Conservation (phyloP, 1,140 invertebrate species). For the Magallana gigas region DNA sequence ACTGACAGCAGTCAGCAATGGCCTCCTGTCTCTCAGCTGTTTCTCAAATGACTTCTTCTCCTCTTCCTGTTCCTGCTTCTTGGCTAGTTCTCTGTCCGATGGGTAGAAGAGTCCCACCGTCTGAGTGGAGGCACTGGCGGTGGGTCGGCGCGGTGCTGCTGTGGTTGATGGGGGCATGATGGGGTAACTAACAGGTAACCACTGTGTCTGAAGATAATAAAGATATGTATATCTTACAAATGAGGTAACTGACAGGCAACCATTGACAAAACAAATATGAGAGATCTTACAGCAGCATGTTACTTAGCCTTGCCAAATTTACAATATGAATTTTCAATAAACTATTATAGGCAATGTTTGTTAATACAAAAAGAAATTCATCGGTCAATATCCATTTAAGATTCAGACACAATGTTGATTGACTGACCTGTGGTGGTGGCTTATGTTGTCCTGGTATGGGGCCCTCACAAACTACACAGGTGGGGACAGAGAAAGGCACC, state of each 20-base stretch:
- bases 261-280: background rate
- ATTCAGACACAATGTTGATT: background rate
- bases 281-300: no score
- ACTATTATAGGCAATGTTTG: background rate
- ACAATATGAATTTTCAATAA: background rate
- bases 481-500: slow-evolving; percentile 76
- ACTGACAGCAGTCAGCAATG: slow-evolving; percentile 77
- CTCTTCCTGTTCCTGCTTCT: slow-evolving; percentile 72
- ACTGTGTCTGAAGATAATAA: slow-evolving; percentile 58
- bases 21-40: slow-evolving; percentile 75
- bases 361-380: background rate
- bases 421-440: slow-evolving; percentile 53
- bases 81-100: slow-evolving; percentile 73
- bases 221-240: background rate
- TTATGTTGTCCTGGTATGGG: slow-evolving; percentile 74
- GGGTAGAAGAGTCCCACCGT: slow-evolving; percentile 79
- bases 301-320: background rate
- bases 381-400: background rate
- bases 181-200: slow-evolving; percentile 66
- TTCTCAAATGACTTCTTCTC: slow-evolving; percentile 75
- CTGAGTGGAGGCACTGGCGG: slow-evolving; percentile 71
- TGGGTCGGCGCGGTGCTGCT: slow-evolving; percentile 31
- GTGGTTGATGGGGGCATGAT: slow-evolving; percentile 53
- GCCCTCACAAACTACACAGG: slow-evolving; percentile 78
- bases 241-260: background rate